Evolutionary conservation across 92 coral and sea anemone species (phyloP).

Genomic region (Meandrina meandrites): DNA sequence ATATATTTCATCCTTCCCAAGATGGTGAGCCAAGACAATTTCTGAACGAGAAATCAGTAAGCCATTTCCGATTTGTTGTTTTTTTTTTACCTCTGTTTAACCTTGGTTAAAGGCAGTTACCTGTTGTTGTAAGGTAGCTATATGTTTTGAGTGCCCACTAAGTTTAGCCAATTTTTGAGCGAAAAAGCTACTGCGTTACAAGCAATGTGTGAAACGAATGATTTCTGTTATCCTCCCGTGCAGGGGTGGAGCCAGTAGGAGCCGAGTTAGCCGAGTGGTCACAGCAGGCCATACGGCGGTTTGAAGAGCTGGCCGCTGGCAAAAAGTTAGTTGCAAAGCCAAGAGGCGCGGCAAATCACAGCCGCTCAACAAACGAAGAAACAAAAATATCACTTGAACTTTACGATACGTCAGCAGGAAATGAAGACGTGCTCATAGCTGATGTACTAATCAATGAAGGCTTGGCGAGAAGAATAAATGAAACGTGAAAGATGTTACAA

Average conservation of each 20-base stretch:
- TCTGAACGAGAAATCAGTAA: too few species aligned
- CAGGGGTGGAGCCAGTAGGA: constrained; percentile 48
- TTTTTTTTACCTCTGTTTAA: too few species aligned
- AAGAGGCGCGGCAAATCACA: constrained; percentile 55
- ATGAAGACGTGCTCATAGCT: constrained; percentile 69
- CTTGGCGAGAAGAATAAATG: constrained; percentile 52
- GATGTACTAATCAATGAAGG: constrained; percentile 72
- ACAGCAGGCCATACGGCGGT: constrained; percentile 63
- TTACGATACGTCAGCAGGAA: constrained; percentile 74
- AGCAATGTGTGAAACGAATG: background rate
- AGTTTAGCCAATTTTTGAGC: background rate
- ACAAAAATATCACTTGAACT: constrained; percentile 63
- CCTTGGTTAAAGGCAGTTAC: too few species aligned
- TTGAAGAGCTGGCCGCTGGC: constrained; percentile 55
- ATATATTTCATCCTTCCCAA: too few species aligned
- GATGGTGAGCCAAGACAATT: too few species aligned
- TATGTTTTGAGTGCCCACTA: too few species aligned
- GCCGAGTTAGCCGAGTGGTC: constrained; percentile 76
- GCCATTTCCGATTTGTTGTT: too few species aligned
- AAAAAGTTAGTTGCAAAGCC: constrained; percentile 80
- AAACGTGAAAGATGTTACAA: background rate
- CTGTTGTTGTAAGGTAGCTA: too few species aligned
- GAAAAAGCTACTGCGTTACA: background rate
- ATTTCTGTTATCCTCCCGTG: background rate
- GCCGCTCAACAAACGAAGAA: constrained; percentile 59